Evolutionary conservation across 2,888 invertebrate species (phyloP), one percentile per base, ranked within the genome.

Genomic region (Augiades crinisus): DNA sequence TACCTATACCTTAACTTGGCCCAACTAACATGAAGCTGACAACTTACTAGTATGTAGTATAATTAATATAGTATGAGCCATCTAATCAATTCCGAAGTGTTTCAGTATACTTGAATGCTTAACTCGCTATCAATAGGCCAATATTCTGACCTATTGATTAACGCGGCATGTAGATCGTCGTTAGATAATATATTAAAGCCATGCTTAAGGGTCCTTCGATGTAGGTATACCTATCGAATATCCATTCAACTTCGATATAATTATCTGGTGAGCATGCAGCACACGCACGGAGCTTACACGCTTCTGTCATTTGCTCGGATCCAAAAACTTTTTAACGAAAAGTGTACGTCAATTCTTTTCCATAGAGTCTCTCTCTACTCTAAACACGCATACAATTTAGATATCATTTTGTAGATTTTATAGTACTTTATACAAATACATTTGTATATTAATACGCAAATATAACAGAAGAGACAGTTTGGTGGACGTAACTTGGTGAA

Each of bases 291-390:
- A 37, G 37, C 37, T 36, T 37, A 37, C 21, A 37, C 21, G 37
- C 37, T 37, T 17, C 36, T 37, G 21, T 37, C 37, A 21, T 37
- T 21, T 37, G 10, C 21, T 37, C 36, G 16, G 36, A 36, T 36
- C 36, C 19, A 17, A 19, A 36, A 36, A 36, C 16, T 36, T 36
- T 36, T 27, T 27, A 27, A 27, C 30, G 12, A 12, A 30, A 27
- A 30, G 12, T 27, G 10, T 12, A 30, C 30, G 30, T 3, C 10
- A 30, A 22, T 22, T 12, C 10, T 30, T 16, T 16, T 14, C 14
- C 12, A 19, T 5, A n/a, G 5, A 30, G n/a, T 7, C 30, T 30
- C 10, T 12, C 5, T 30, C 12, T 12, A 12, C 12, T 12, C 30
- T 12, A 30, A 30, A 12, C 12, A 30, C 5, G 5, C 5, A 5